Evolutionary conservation across 2,888 invertebrate species (phyloP).

Genomic region (Heteromyza rotundicornis): DNA sequence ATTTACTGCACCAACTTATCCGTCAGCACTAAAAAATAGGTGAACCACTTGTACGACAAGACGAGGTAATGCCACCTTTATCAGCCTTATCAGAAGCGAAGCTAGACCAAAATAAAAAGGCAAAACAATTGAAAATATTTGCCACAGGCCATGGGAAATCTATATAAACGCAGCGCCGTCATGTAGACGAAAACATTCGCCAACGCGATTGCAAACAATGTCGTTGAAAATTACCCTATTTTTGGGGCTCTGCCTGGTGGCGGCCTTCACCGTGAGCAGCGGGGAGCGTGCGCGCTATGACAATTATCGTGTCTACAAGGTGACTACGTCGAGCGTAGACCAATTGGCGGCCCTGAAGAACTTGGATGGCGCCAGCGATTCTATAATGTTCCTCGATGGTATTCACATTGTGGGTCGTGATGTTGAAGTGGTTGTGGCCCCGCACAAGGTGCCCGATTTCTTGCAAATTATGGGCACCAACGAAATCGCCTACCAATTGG

Average conservation of each 20-base stretch:
- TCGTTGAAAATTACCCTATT: constrained; percentile 34
- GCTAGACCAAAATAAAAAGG: no score
- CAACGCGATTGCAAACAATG: constrained; percentile 64
- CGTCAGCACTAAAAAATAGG: no score
- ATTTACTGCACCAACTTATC: no score
- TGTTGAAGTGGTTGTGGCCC: constrained; percentile 64
- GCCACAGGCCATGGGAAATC: no score
- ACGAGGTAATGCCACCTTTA: no score
- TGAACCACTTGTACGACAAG: no score
- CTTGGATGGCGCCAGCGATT: constrained; percentile 60
- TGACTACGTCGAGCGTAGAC: constrained; percentile 64
- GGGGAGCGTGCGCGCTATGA: constrained; percentile 62
- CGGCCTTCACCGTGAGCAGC: not conserved
- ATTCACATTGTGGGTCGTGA: constrained; percentile 61
- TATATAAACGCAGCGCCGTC: constrained; percentile 16
- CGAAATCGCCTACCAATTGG: constrained; percentile 63
- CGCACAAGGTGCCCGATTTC: constrained; percentile 54
- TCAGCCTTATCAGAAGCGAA: no score
- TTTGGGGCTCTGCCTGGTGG: constrained; percentile 24
- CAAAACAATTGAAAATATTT: no score
- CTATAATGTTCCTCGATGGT: constrained; percentile 64
- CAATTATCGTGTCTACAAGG: constrained; percentile 69
- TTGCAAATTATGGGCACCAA: constrained; percentile 41
- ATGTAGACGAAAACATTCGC: not conserved
- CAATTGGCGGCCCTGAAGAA: constrained; percentile 65